Evolutionary conservation across 2,797 vertebrate genomes (phyloP).

Genomic region (Fundulus diaphanus): DNA sequence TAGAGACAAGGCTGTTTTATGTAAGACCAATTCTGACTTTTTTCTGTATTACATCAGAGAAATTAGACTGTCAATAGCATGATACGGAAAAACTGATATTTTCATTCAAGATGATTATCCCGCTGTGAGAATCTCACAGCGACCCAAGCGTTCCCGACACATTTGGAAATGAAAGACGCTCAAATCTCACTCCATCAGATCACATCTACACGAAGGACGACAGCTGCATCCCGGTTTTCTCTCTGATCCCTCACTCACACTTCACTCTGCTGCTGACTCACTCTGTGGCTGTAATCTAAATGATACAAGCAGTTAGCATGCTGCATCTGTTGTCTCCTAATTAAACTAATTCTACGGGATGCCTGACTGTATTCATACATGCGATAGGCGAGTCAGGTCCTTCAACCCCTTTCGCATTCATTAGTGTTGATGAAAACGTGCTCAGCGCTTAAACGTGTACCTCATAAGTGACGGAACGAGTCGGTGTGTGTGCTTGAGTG

Average conservation of each 20-base stretch:
- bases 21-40: neutral
- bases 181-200: slow-evolving; percentile 68
- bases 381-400: slow-evolving; percentile 54
- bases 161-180: slow-evolving; percentile 64
- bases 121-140: neutral
- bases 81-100: neutral
- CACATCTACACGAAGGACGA: slow-evolving; percentile 65
- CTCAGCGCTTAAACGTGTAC: slow-evolving; percentile 43
- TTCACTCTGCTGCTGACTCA: slow-evolving; percentile 72
- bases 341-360: slow-evolving; percentile 67
- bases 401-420: slow-evolving; percentile 67
- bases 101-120: neutral
- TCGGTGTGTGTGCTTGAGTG: slow-evolving; percentile 5
- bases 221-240: slow-evolving; percentile 68
- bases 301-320: slow-evolving; percentile 66
- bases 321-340: slow-evolving; percentile 74
- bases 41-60: neutral
- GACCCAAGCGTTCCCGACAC: slow-evolving; percentile 22
- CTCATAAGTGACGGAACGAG: slow-evolving; percentile 47
- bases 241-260: slow-evolving; percentile 67
- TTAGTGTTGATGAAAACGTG: slow-evolving; percentile 57
- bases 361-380: slow-evolving; percentile 59
- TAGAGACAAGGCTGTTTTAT: neutral
- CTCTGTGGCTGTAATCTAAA: slow-evolving; percentile 66
- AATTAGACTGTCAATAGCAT: neutral